Evolutionary conservation across 2,113 vertebrate species (phyloP).

Genomic region (Phainopepla nitens): DNA sequence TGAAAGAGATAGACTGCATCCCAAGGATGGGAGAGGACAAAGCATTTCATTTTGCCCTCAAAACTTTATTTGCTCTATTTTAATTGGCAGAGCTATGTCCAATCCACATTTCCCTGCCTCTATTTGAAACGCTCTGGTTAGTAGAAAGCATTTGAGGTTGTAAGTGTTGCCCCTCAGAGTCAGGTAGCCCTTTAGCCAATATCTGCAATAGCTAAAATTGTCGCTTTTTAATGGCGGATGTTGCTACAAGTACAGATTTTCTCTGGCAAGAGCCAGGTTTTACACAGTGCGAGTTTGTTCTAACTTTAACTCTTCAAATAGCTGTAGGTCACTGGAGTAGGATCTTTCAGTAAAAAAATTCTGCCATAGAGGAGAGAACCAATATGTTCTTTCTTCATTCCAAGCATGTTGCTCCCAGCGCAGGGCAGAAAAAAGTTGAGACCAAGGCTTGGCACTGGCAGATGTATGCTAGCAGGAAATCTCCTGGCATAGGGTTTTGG

Average conservation of each 20-base stretch:
- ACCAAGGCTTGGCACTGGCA: background rate
- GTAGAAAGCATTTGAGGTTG: background rate
- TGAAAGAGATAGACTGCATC: background rate
- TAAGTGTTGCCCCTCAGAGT: background rate
- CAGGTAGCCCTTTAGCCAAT: background rate
- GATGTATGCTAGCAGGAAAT: background rate
- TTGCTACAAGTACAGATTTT: background rate
- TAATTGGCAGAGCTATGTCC: conserved; percentile 42
- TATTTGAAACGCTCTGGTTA: conserved; percentile 18
- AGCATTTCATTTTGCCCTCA: conserved; percentile 11
- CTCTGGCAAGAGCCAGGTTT: background rate
- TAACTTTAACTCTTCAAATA: background rate
- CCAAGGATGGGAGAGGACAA: background rate
- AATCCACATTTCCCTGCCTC: background rate
- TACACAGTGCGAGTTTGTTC: background rate
- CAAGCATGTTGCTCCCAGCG: background rate
- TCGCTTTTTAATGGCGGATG: background rate
- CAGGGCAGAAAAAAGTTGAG: background rate
- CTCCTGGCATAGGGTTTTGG: background rate
- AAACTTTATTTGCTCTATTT: conserved; percentile 19
- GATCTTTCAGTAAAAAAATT: background rate
- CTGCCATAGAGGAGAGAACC: background rate
- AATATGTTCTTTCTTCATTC: background rate
- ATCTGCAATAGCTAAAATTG: background rate
- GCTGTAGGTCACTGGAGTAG: background rate